phyloP scores from a whole-genome alignment of 2,113 vertebrate species.

The Petromus typicus region DNA sequence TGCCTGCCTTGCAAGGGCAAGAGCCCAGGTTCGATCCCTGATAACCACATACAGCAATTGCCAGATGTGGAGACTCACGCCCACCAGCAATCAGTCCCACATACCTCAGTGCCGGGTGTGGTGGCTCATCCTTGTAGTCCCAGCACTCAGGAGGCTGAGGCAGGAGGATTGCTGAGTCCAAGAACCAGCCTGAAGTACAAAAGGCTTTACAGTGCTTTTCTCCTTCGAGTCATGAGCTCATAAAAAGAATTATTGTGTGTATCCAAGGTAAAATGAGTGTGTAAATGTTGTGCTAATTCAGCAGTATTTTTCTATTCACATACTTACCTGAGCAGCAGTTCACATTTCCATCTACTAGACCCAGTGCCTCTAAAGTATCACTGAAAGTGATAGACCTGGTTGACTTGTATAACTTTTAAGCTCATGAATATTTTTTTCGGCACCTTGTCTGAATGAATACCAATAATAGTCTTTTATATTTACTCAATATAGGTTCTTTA shows the following conservation, averaged over 20 bases:
- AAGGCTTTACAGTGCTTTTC: not conserved
- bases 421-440: not conserved
- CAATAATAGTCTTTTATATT: slow-evolving; percentile 1
- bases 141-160: too few species aligned
- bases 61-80: too few species aligned
- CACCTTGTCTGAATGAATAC: slow-evolving; percentile 12
- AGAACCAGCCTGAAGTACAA: too few species aligned
- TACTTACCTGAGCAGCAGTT: not conserved
- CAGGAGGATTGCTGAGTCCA: too few species aligned
- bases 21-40: too few species aligned
- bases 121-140: too few species aligned
- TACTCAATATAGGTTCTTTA: not conserved
- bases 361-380: not conserved
- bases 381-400: not conserved
- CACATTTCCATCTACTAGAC: not conserved
- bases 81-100: too few species aligned
- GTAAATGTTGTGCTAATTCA: not conserved
- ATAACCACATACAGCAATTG: too few species aligned
- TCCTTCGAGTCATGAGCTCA: not conserved
- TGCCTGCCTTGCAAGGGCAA: too few species aligned
- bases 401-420: not conserved
- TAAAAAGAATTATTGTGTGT: not conserved
- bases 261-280: not conserved
- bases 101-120: too few species aligned
- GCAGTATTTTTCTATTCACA: not conserved